A percentile compares a stretch with the other conserved stretches of the same genome.
These are phyloP conservation scores for Sapayoa aenigma DNA, from an alignment of 2,113 vertebrate species.

Conservation along the genomic window DNA sequence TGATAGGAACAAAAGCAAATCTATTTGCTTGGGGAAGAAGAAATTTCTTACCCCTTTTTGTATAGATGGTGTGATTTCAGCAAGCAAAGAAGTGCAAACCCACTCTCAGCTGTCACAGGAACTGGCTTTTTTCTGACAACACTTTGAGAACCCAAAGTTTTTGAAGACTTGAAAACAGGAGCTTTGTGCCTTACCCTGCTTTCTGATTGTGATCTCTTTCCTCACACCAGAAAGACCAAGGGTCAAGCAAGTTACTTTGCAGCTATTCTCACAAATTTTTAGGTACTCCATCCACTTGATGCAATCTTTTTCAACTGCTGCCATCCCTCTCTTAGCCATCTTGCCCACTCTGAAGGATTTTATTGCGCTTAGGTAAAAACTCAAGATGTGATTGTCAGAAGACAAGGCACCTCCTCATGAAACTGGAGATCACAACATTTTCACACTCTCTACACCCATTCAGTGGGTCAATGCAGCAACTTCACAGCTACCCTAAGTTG, in stretches of 20 bases:
- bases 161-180: background rate
- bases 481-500: background rate
- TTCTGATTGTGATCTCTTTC: background rate
- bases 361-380: background rate
- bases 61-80: slow-evolving; percentile 19
- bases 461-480: background rate
- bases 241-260: background rate
- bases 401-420: background rate
- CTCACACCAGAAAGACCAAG: background rate
- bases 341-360: background rate
- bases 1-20: background rate
- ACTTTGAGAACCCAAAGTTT: slow-evolving; percentile 3
- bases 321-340: background rate
- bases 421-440: background rate
- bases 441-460: background rate
- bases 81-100: background rate
- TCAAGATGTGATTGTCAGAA: background rate
- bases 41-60: slow-evolving; percentile 14
- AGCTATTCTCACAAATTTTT: background rate
- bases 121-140: background rate
- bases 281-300: background rate
- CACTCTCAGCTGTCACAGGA: background rate
- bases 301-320: background rate
- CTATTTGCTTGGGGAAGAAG: background rate
- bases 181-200: background rate